Evolutionary conservation across 1,140 invertebrate genomes (phyloP).

Genomic region (Proales similis): DNA sequence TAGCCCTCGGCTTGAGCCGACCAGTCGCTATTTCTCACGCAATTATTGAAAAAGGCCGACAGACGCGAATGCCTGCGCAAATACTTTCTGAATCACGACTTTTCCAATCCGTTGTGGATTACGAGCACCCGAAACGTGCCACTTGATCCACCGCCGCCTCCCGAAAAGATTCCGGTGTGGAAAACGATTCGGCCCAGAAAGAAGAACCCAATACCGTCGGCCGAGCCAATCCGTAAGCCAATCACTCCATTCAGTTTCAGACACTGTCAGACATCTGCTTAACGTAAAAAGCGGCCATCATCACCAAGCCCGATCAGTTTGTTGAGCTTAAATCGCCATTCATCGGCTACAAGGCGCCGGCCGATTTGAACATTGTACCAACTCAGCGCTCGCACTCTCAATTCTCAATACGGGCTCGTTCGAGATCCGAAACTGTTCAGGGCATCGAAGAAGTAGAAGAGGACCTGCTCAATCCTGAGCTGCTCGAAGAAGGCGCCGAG

Average conservation of each 20-base stretch:
- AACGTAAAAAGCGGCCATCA: constrained; percentile 1
- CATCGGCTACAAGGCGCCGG: constrained; percentile 50
- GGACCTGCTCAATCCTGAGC: no score
- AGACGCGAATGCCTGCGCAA: constrained; percentile 49
- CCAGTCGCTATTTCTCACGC: not conserved
- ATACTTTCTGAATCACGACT: constrained; percentile 48
- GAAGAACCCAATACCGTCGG: constrained; percentile 46
- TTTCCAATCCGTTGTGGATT: constrained; percentile 50
- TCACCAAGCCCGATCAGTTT: constrained; percentile 46
- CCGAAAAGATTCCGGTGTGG: constrained; percentile 50
- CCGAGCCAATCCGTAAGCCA: constrained; percentile 47
- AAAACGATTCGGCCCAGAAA: constrained; percentile 51
- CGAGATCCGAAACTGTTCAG: constrained; percentile 40
- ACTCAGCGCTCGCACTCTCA: constrained; percentile 16
- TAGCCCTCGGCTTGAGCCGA: no score
- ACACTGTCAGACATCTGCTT: not conserved
- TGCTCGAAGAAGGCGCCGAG: constrained; percentile 3
- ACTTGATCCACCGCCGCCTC: constrained; percentile 48
- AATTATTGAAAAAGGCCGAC: constrained; percentile 43
- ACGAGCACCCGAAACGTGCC: constrained; percentile 49
- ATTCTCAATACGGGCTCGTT: constrained; percentile 40
- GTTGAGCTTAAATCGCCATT: constrained; percentile 50
- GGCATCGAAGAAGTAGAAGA: constrained; percentile 50
- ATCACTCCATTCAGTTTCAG: not conserved
- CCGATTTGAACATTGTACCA: constrained; percentile 44